These are phyloP conservation scores for Isichthys henryi DNA, from an alignment of 2,113 vertebrate species.

Conservation along the genomic window DNA sequence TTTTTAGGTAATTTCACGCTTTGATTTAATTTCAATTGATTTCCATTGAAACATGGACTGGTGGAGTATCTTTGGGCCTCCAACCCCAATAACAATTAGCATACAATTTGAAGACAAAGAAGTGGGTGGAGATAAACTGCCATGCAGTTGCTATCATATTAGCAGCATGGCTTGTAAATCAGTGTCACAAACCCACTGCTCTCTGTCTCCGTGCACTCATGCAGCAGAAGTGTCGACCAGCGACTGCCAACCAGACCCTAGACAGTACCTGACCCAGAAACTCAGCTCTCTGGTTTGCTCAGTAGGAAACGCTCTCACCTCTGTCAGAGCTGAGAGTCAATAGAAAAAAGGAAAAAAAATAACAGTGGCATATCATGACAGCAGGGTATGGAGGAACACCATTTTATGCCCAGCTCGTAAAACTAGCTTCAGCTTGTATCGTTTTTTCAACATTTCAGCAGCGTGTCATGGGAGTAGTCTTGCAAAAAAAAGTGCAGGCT, in stretches of 20 bases:
- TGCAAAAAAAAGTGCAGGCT: neutral
- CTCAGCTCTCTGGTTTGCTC: neutral
- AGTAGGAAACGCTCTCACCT: neutral
- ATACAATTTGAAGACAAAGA: neutral
- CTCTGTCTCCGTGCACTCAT: neutral
- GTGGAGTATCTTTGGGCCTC: neutral
- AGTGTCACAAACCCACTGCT: neutral
- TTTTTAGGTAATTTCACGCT: neutral
- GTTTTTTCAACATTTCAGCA: neutral
- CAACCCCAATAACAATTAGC: neutral
- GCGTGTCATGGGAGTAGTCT: neutral
- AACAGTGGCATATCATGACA: neutral
- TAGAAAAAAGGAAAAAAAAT: neutral
- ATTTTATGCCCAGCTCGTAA: neutral
- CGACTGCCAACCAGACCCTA: neutral
- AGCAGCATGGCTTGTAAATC: neutral
- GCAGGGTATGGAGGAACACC: neutral
- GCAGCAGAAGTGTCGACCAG: neutral
- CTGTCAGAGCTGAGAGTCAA: conserved; percentile 1
- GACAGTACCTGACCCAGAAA: neutral
- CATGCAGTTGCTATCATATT: neutral
- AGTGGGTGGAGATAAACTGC: neutral
- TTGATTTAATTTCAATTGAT: neutral
- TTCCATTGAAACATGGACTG: neutral
- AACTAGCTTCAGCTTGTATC: neutral